Conservation (phyloP, 2,113 vertebrate species). For the Carassius gibelio region DNA sequence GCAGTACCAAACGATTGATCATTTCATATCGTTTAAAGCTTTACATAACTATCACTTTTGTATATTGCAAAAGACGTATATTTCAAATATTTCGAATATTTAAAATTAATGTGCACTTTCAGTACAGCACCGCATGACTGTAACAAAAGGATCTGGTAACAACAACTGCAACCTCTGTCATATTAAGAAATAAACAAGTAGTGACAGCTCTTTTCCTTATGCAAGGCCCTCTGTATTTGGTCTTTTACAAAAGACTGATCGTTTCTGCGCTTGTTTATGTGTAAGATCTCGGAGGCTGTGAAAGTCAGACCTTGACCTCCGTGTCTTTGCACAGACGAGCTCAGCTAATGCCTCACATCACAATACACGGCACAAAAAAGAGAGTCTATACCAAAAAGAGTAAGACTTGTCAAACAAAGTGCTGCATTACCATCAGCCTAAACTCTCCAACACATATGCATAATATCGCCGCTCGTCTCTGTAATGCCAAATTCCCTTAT, state of each 20-base stretch:
- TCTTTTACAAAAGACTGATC: neutral
- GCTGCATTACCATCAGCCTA: conserved; percentile 73
- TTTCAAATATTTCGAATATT: too few relatives aligned
- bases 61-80: too few relatives aligned
- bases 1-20: too few relatives aligned
- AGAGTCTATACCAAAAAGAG: conserved; percentile 69
- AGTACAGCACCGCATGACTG: too few relatives aligned
- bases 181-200: neutral
- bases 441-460: conserved; percentile 76
- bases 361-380: conserved; percentile 67
- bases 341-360: conserved; percentile 68
- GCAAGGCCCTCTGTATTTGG: conserved; percentile 65
- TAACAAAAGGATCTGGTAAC: neutral
- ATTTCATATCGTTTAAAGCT: too few relatives aligned
- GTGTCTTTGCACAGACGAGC: conserved; percentile 71
- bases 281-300: neutral
- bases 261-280: neutral
- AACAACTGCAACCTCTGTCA: neutral
- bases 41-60: too few relatives aligned
- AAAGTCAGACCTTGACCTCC: conserved; percentile 55
- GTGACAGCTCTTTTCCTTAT: neutral
- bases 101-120: too few relatives aligned
- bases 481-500: conserved; percentile 81
- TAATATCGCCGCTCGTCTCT: conserved; percentile 69
- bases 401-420: conserved; percentile 80